Conservation (phyloP, 2,113 vertebrate genomes). For the Nothocercus nigrocapillus region DNA sequence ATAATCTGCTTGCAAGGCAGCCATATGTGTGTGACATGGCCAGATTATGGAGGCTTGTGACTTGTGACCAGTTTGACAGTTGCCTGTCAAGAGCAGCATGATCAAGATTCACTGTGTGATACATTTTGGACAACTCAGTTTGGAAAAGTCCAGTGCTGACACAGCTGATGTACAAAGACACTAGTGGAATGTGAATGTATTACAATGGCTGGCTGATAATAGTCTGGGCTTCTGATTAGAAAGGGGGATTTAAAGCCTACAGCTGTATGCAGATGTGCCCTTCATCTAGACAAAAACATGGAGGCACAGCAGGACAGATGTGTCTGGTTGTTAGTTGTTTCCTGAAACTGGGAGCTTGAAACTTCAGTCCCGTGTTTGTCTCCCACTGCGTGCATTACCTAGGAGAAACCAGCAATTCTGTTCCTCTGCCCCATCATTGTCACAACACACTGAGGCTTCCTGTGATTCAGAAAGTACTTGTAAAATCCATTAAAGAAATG, state of each 20-base stretch:
- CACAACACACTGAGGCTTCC: not conserved
- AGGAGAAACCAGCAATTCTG: not conserved
- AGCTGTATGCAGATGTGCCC: not conserved
- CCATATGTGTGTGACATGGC: not conserved
- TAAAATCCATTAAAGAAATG: not conserved
- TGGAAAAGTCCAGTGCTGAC: not conserved
- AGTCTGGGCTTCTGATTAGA: not conserved
- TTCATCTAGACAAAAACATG: not conserved
- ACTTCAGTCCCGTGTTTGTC: not conserved
- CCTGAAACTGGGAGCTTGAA: not conserved
- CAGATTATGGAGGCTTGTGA: not conserved
- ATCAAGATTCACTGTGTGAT: accelerated
- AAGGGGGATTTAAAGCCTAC: not conserved
- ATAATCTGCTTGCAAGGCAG: conserved; percentile 5
- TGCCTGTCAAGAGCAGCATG: not conserved
- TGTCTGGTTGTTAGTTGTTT: not conserved
- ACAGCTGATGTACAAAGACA: not conserved
- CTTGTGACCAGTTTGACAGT: not conserved
- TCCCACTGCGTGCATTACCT: not conserved
- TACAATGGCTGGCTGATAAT: not conserved
- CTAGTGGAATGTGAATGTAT: not conserved
- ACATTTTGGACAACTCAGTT: not conserved
- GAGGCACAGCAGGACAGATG: not conserved
- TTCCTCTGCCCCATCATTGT: not conserved
- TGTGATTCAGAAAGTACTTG: not conserved